phyloP scores from a whole-genome alignment of 2,113 vertebrate species.

The Petromus typicus region DNA sequence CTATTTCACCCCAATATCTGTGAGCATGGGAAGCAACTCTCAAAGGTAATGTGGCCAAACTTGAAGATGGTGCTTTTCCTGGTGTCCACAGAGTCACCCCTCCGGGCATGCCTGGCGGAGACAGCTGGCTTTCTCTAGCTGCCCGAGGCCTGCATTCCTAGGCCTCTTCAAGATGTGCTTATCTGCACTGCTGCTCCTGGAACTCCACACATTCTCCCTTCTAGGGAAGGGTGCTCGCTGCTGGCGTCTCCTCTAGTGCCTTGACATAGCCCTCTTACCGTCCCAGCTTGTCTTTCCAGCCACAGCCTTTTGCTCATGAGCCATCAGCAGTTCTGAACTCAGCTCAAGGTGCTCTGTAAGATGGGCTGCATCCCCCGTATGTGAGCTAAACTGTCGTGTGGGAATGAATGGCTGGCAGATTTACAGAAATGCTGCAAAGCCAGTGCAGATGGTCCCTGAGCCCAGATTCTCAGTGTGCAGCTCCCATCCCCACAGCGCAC shows the following conservation, averaged over 20 bases:
- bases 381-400: neutral
- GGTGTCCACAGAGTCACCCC: neutral
- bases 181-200: neutral
- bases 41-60: neutral
- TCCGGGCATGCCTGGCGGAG: neutral
- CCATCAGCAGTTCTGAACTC: neutral
- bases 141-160: neutral
- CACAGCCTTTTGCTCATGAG: neutral
- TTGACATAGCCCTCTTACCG: neutral
- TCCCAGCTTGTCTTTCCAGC: neutral
- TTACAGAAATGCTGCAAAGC: neutral
- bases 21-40: neutral
- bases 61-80: neutral
- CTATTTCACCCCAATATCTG: neutral
- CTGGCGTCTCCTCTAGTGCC: neutral
- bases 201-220: no score
- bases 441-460: neutral
- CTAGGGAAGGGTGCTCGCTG: neutral
- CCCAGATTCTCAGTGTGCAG: neutral
- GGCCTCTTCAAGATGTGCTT: neutral
- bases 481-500: neutral
- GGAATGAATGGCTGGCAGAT: neutral
- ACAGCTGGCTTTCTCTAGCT: neutral
- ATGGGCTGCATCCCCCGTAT: neutral
- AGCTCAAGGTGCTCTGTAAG: neutral